These are phyloP conservation scores for Rallus limicola DNA, from an alignment of 2,113 vertebrate genomes.

Conservation along the genomic window DNA sequence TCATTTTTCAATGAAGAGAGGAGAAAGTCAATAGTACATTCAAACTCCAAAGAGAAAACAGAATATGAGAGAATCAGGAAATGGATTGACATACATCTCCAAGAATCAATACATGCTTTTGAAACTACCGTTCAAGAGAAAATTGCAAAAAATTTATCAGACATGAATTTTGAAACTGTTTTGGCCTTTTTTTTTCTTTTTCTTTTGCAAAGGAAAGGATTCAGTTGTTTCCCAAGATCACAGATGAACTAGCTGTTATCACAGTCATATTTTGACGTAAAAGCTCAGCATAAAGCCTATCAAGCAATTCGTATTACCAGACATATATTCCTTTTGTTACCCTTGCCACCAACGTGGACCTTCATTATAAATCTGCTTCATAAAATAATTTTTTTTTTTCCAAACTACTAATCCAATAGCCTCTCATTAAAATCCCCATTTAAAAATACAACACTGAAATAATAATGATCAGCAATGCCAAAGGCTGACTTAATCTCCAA, in stretches of 20 bases:
- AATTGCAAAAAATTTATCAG: neutral
- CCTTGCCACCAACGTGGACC: neutral
- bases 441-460: conserved; percentile 3
- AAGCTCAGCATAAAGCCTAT: neutral
- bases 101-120: neutral
- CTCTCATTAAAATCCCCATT: neutral
- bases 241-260: neutral
- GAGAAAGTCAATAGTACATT: neutral
- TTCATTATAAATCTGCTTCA: neutral
- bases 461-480: neutral
- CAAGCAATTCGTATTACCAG: neutral
- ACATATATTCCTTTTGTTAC: neutral
- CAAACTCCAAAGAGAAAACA: neutral
- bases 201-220: neutral
- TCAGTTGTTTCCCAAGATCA: neutral
- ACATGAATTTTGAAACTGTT: neutral
- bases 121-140: neutral
- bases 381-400: neutral
- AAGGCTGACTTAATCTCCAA: conserved; percentile 25
- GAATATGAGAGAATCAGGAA: neutral
- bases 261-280: neutral
- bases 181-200: neutral
- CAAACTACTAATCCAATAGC: neutral
- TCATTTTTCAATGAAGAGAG: neutral
- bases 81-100: neutral